Percentiles rank a stretch among this genome's conserved stretches.
phyloP scores from a whole-genome alignment of 2,113 vertebrate genomes.

The Typhlomys cinereus region DNA sequence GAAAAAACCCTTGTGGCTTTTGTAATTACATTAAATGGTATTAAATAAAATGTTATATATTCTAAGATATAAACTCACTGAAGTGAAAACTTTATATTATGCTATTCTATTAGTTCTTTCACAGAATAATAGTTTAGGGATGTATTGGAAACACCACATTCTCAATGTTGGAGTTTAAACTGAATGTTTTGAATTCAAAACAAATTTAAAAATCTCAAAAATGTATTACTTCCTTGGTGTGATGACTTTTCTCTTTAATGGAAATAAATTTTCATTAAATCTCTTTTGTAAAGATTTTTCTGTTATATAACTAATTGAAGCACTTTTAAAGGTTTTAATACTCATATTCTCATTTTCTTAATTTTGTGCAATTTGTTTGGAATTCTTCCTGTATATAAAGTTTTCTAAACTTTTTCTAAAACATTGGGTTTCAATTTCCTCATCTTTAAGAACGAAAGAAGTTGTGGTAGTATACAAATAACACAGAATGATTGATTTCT shows the following conservation, averaged over 20 bases:
- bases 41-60: slow-evolving; percentile 55
- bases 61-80: slow-evolving; percentile 51
- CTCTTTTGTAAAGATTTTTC: neutral
- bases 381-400: neutral
- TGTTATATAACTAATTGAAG: neutral
- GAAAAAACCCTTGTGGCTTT: slow-evolving; percentile 47
- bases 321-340: slow-evolving; percentile 9
- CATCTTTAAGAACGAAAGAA: neutral
- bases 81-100: slow-evolving; percentile 66
- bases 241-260: slow-evolving; percentile 29
- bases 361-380: slow-evolving; percentile 23
- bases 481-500: neutral
- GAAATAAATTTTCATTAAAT: slow-evolving; percentile 45
- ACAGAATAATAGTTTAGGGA: slow-evolving; percentile 66
- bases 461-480: neutral
- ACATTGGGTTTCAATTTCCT: neutral
- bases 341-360: neutral
- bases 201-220: slow-evolving; percentile 74
- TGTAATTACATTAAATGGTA: slow-evolving; percentile 54
- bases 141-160: slow-evolving; percentile 54
- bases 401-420: slow-evolving; percentile 47
- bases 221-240: slow-evolving; percentile 13
- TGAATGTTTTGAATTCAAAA: slow-evolving; percentile 64
- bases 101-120: slow-evolving; percentile 54
- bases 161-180: slow-evolving; percentile 51